Evolutionary conservation across 2,113 vertebrate species (phyloP).

Genomic region (Nycticorax nycticorax): DNA sequence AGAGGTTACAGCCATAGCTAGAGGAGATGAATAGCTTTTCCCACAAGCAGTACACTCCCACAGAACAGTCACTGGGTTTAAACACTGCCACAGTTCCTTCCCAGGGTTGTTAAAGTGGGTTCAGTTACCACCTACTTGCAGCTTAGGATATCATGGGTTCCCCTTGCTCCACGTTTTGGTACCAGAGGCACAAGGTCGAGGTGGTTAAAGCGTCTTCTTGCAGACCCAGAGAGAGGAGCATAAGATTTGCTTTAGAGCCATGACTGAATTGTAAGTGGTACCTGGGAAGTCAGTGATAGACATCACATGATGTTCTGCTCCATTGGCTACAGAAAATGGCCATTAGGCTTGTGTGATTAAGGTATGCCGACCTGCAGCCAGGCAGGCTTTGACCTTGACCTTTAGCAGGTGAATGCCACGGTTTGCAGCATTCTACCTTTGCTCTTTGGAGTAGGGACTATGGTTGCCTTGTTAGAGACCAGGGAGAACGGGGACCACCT

Average conservation of each 20-base stretch:
- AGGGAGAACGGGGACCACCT: neutral
- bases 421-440: neutral
- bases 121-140: neutral
- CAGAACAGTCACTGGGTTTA: neutral
- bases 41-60: neutral
- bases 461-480: neutral
- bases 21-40: neutral
- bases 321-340: neutral
- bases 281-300: neutral
- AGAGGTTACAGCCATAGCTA: neutral
- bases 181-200: neutral
- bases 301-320: slow-evolving; percentile 56
- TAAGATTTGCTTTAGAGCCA: neutral
- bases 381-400: slow-evolving; percentile 38
- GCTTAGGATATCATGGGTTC: no score
- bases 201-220: neutral
- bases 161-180: accelerated
- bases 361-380: neutral
- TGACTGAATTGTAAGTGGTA: neutral
- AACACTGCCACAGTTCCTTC: neutral
- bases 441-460: neutral
- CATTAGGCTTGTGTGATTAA: slow-evolving; percentile 12
- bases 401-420: neutral
- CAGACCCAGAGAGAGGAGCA: neutral
- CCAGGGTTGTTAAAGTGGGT: neutral